Base-by-base conservation (phyloP, 2,888 invertebrate genomes). In the Hyposoter didymator region DNA sequence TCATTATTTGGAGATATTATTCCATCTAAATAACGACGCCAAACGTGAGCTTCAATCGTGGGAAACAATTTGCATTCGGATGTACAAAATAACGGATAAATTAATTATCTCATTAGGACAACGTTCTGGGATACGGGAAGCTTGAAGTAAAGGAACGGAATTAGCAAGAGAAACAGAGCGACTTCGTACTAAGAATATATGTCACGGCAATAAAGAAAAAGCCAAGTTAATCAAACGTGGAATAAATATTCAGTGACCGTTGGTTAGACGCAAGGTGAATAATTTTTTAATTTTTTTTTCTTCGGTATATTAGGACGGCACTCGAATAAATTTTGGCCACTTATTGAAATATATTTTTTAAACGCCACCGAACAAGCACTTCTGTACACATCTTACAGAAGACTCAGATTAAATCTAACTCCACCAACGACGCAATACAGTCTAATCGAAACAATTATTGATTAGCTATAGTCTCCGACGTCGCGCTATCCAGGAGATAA, bases 151-250 rank as follows among this genome's bases (percentile, higher is more conserved):
- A 22, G 2, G 12, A 39, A 72, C 39, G 10, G 32, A 72, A 52
- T 52, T 32, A 52, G n/a, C 14, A 55, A 14, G 1, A 32, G 17
- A n/a, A 52, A n/a, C n/a, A 19, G 39, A 35, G 4, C n/a, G 32
- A 28, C 22, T 39, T 72, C 39, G 43, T 35, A 28, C 45, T 19
- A 35, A 6, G 49, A 72, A 72, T 78, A 39, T 55, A 43, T 59
- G 73, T 73, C 73, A 73, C 19, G 73, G 73, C 43, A 22, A 73
- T 59, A 4, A 43, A 55, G 55, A 39, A 19, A 47, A 55, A 73
- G 59, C 55, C 22, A 12, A 22, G 3, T 43, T 73, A 43, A 28
- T 55, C 17, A 39, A 22, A 59, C 59, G 73, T 59, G 73, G 12
- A 19, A n/a, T 39, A 73, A 73, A 73, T 59, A 59, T 73, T 55